phyloP scores from a whole-genome alignment of 2,797 vertebrate species.

The Philypnodon macrostomus region DNA sequence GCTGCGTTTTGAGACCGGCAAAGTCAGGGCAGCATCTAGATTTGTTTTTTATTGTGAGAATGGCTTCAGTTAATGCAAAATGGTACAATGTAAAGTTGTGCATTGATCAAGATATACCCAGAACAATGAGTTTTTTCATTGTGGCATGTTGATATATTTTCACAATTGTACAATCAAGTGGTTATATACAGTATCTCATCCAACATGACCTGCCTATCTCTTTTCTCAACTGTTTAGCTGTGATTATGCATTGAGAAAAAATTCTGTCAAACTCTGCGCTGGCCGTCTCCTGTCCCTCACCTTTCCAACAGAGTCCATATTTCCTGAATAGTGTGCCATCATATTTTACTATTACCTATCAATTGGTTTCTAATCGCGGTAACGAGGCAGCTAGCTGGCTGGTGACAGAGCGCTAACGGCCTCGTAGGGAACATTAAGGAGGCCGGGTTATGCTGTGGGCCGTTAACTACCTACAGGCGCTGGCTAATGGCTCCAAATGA shows the following conservation, averaged over 20 bases:
- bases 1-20: no score
- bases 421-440: conserved; percentile 85
- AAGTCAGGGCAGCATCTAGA: no score
- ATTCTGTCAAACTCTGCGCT: conserved; percentile 10
- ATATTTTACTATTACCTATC: conserved; percentile 88
- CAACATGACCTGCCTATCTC: conserved; percentile 1
- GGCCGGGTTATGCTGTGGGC: conserved; percentile 85
- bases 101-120: no score
- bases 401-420: conserved; percentile 83
- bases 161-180: no score
- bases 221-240: background rate
- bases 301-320: conserved; percentile 74
- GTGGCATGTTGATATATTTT: no score
- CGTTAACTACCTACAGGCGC: conserved; percentile 87
- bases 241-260: background rate
- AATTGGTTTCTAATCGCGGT: conserved; percentile 86
- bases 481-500: conserved; percentile 86
- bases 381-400: conserved; percentile 82
- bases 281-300: conserved; percentile 53
- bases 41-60: no score
- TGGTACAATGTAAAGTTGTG: no score
- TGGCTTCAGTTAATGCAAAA: no score
- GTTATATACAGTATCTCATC: no score
- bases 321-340: conserved; percentile 76
- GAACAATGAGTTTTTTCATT: no score